Percentiles rank a stretch among this genome's conserved stretches.
phyloP scores from a whole-genome alignment of 2,888 invertebrate genomes.

The Neoitamus cyanurus region DNA sequence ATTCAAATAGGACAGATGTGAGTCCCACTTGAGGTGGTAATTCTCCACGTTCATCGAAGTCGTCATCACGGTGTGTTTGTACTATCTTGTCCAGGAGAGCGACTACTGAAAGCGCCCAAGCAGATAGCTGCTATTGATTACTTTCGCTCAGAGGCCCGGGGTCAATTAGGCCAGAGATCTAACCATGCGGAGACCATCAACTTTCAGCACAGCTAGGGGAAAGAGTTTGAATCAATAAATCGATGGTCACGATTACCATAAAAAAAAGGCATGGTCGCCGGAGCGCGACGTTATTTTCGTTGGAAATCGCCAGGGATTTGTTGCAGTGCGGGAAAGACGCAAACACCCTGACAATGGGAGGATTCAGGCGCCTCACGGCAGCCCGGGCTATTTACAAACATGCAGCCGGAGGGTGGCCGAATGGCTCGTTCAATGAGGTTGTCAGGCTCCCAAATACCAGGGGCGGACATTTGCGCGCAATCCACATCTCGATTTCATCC shows the following conservation, averaged over 20 bases:
- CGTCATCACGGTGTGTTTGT: slow-evolving; percentile 10
- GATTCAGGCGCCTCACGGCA: background rate
- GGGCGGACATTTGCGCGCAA: slow-evolving; percentile 35
- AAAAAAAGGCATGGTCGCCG: background rate
- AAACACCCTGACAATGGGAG: background rate
- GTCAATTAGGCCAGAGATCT: slow-evolving; percentile 44
- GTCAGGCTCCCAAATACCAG: slow-evolving; percentile 8
- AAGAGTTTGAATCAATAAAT: slow-evolving; percentile 50
- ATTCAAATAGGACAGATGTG: slow-evolving; percentile 84
- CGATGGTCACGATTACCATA: slow-evolving; percentile 38
- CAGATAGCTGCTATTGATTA: slow-evolving; percentile 28
- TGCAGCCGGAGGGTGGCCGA: background rate
- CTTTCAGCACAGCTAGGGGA: slow-evolving; percentile 36
- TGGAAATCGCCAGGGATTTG: background rate
- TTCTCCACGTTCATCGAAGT: slow-evolving; percentile 72
- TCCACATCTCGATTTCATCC: slow-evolving; percentile 5
- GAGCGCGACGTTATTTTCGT: background rate
- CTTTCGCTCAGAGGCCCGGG: background rate
- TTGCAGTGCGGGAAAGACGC: background rate
- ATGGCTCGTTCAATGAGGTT: slow-evolving; percentile 26
- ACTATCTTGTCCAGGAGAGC: background rate
- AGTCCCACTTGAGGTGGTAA: slow-evolving; percentile 90
- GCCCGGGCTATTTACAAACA: slow-evolving; percentile 35
- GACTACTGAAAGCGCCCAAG: background rate
- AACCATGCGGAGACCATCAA: slow-evolving; percentile 36